Evolutionary conservation across 2,113 vertebrate genomes (phyloP).

Genomic region (Albula goreensis): DNA sequence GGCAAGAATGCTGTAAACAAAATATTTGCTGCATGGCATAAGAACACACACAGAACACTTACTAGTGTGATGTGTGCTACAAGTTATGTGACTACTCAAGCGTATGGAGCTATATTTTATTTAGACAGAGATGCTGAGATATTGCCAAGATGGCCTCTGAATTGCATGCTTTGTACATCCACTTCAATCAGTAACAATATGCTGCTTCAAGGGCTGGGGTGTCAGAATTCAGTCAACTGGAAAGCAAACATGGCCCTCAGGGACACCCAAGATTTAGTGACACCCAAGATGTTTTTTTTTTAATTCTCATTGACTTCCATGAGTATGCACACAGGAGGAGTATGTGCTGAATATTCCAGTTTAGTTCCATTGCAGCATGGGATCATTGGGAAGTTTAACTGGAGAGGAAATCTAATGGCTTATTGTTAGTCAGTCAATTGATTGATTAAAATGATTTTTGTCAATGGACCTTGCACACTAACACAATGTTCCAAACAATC

Average conservation of each 20-base stretch:
- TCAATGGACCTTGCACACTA: neutral
- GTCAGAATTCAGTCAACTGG: constrained; percentile 10
- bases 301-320: neutral
- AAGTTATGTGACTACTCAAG: neutral
- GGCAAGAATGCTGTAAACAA: no score
- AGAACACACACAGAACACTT: neutral
- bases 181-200: neutral
- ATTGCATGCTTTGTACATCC: neutral
- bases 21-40: no score
- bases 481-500: no score
- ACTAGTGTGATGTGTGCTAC: neutral
- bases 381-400: neutral
- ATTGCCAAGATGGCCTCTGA: neutral
- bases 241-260: neutral
- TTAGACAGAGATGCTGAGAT: neutral
- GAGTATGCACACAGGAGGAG: neutral
- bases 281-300: neutral
- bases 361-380: neutral
- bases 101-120: neutral
- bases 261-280: neutral
- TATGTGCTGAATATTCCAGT: neutral
- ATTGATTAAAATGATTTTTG: neutral
- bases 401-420: neutral
- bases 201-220: neutral
- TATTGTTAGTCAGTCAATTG: neutral